Percentiles rank a stretch among this genome's conserved stretches.
phyloP scores from a whole-genome alignment of 2,888 invertebrate species.

The Drosophila fungiperda region DNA sequence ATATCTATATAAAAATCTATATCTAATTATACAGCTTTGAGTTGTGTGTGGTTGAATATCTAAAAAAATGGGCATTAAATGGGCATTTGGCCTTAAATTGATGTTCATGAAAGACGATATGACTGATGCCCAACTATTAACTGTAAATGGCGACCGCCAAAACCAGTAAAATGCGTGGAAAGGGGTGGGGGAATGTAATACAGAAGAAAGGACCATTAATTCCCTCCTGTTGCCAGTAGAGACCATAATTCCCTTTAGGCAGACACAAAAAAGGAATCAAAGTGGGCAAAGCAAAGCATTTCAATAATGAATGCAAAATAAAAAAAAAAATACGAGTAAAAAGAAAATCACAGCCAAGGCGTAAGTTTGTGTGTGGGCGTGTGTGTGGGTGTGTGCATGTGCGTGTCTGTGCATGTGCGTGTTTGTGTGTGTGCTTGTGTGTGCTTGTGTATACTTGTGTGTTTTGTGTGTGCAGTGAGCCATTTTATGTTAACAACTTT shows the following conservation, averaged over 20 bases:
- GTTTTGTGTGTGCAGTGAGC: constrained; percentile 60
- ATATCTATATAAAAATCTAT: too few species aligned
- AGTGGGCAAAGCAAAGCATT: constrained; percentile 57
- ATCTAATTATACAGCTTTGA: too few species aligned
- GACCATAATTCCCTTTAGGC: constrained; percentile 21
- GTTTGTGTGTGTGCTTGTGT: constrained; percentile 22
- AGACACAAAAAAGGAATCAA: constrained; percentile 9
- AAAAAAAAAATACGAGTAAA: not conserved
- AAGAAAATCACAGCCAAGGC: constrained; percentile 44
- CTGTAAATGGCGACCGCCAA: constrained; percentile 47
- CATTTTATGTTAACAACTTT: constrained; percentile 80
- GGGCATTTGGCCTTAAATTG: constrained; percentile 53
- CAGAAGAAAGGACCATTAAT: constrained; percentile 33
- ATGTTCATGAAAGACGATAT: constrained; percentile 62
- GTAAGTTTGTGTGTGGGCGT: constrained; percentile 12
- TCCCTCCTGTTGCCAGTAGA: constrained; percentile 43
- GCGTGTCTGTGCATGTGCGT: constrained; percentile 9
- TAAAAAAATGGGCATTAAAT: constrained; percentile 24
- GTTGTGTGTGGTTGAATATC: not conserved
- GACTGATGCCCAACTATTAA: constrained; percentile 70
- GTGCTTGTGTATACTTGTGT: constrained; percentile 3
- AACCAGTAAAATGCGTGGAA: not conserved
- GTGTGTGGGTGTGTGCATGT: constrained; percentile 23
- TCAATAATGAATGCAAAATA: constrained; percentile 54
- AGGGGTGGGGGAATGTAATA: not conserved